A percentile compares a stretch with the other conserved stretches of the same genome.
These are phyloP conservation scores for Harpalus rufipes DNA, from an alignment of 2,888 invertebrate genomes.

Conservation along the genomic window DNA sequence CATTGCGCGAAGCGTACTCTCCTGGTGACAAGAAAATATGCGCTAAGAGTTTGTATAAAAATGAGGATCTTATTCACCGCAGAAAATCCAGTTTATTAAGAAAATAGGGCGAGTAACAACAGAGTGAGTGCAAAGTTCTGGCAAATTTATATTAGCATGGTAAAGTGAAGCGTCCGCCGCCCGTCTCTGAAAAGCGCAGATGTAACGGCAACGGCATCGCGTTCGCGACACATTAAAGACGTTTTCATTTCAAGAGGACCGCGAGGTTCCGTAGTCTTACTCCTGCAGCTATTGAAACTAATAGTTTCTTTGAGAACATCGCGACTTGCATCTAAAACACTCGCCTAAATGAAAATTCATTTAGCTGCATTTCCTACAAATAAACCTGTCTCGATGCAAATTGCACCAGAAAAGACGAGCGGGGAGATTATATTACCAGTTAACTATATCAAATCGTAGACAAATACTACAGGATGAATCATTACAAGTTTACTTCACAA, in stretches of 20 bases:
- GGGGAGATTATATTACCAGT: too few species aligned
- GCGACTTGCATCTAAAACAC: constrained; percentile 41
- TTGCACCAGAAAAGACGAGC: neutral
- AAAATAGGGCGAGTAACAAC: constrained; percentile 52
- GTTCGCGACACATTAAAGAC: constrained; percentile 62
- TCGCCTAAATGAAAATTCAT: constrained; percentile 60
- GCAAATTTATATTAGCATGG: constrained; percentile 65
- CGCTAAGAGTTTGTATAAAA: constrained; percentile 25
- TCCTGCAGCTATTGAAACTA: constrained; percentile 54
- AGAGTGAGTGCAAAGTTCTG: constrained; percentile 64
- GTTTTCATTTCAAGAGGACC: constrained; percentile 56
- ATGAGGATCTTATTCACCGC: constrained; percentile 42
- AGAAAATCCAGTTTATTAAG: constrained; percentile 62
- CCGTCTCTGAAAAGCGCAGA: constrained; percentile 38
- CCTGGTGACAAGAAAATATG: constrained; percentile 32
- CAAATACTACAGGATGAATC: too few species aligned
- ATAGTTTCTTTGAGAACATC: constrained; percentile 51
- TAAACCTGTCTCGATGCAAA: constrained; percentile 55
- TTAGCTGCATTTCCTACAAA: constrained; percentile 59
- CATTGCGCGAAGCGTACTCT: neutral
- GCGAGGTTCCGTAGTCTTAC: neutral
- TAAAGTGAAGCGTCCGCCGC: constrained; percentile 22
- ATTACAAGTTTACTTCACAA: too few species aligned
- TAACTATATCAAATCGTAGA: too few species aligned
- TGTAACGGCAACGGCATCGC: constrained; percentile 10